Evolutionary conservation across 2,797 vertebrate genomes (phyloP).

Genomic region (Coregonus ussuriensis): DNA sequence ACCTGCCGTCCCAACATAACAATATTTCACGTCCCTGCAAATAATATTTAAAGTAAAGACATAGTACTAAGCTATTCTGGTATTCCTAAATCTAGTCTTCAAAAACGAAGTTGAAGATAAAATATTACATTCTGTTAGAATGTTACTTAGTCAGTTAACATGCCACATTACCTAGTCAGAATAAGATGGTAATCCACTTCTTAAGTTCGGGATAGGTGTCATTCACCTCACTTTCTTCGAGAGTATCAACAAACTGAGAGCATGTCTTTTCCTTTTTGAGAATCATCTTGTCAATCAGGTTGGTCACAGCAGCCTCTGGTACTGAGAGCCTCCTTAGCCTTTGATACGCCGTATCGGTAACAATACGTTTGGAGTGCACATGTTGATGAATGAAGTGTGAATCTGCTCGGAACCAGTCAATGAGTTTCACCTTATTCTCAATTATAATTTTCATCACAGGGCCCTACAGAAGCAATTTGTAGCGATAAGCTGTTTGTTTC

Average conservation of each 20-base stretch:
- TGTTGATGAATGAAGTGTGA: no score
- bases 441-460: not conserved
- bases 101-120: no score
- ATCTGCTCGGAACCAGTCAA: not conserved
- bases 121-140: no score
- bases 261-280: conserved; percentile 14
- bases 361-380: not conserved
- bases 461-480: not conserved
- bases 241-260: conserved; percentile 15
- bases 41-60: no score
- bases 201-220: conserved; percentile 32
- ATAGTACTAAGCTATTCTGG: no score
- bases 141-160: no score
- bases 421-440: not conserved
- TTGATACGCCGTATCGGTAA: conserved; percentile 28
- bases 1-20: no score
- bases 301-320: not conserved
- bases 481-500: not conserved
- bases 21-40: no score
- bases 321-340: not conserved
- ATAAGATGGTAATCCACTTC: conserved; percentile 5
- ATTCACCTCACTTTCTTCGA: conserved; percentile 31
- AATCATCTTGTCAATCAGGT: conserved; percentile 38
- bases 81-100: no score
- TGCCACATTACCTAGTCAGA: no score